phyloP scores from a whole-genome alignment of 2,888 invertebrate species.

The Plebejus argus region DNA sequence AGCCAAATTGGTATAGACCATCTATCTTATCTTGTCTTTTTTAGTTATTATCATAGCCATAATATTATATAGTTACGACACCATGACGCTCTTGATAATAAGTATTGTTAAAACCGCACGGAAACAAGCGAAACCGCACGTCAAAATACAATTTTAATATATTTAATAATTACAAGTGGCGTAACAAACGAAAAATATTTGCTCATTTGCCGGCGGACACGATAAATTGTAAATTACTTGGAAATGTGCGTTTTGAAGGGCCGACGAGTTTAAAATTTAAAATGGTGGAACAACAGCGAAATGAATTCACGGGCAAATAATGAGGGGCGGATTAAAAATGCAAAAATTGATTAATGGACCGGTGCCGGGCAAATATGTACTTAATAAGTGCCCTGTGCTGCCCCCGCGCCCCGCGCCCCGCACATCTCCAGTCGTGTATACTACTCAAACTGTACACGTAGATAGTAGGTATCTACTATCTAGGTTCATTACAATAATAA shows the following conservation, averaged over 20 bases:
- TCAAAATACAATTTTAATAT: slow-evolving; percentile 64
- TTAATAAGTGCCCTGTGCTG: slow-evolving; percentile 54
- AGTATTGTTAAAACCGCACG: slow-evolving; percentile 51
- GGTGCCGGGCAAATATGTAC: slow-evolving; percentile 70
- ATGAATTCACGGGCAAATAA: slow-evolving; percentile 75
- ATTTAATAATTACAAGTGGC: slow-evolving; percentile 70
- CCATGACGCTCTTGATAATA: slow-evolving; percentile 40
- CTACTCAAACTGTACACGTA: neutral
- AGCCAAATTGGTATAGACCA: too few species aligned
- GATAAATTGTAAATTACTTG: slow-evolving; percentile 80
- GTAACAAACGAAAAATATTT: slow-evolving; percentile 75
- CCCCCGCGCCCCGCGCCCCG: neutral
- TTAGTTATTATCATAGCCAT: neutral
- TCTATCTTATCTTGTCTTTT: too few species aligned
- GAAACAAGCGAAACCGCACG: slow-evolving; percentile 57
- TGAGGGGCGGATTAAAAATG: slow-evolving; percentile 78
- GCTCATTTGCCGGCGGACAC: slow-evolving; percentile 74
- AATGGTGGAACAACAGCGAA: slow-evolving; percentile 67
- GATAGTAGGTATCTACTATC: neutral
- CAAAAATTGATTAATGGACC: slow-evolving; percentile 79
- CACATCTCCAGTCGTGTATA: neutral
- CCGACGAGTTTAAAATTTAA: slow-evolving; percentile 67
- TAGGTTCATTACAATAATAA: too few species aligned
- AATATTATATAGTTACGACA: neutral
- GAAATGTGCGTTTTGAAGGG: slow-evolving; percentile 68